These are phyloP conservation scores for Cyaniris semiargus DNA, from an alignment of 2,888 invertebrate genomes.

Conservation along the genomic window DNA sequence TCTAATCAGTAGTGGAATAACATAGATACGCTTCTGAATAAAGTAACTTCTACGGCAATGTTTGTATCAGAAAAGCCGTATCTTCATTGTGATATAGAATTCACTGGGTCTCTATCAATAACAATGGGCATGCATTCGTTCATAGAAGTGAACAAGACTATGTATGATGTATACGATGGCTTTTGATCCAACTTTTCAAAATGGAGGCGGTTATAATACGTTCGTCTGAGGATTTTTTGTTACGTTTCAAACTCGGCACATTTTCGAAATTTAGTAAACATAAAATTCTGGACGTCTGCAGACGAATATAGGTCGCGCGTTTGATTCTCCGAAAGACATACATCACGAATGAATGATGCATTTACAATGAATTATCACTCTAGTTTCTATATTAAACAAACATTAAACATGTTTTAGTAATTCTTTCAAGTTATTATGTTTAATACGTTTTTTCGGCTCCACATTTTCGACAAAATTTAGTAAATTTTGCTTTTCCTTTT, in stretches of 20 bases:
- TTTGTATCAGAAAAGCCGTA: too few species aligned
- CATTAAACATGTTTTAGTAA: background rate
- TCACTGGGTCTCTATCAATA: too few species aligned
- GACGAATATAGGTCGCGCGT: conserved; percentile 18
- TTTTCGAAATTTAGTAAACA: background rate
- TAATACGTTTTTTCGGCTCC: background rate
- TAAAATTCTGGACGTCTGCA: conserved; percentile 9
- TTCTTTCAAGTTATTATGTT: background rate
- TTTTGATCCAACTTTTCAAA: too few species aligned
- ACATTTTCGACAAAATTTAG: background rate
- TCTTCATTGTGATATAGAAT: too few species aligned
- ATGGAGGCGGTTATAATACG: too few species aligned
- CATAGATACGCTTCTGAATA: too few species aligned
- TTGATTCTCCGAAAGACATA: background rate
- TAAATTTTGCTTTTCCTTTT: background rate
- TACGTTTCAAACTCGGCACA: conserved; percentile 3
- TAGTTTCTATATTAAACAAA: background rate
- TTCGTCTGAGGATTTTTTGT: background rate
- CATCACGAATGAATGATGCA: conserved; percentile 16
- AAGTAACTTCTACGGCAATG: too few species aligned
- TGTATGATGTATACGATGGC: too few species aligned
- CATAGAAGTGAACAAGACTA: too few species aligned
- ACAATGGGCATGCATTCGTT: too few species aligned
- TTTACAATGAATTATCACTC: conserved; percentile 13
- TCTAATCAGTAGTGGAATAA: too few species aligned